These are phyloP conservation scores for Rhabdophis nuchalis DNA, from an alignment of 2,797 vertebrate species.

Conservation along the genomic window DNA sequence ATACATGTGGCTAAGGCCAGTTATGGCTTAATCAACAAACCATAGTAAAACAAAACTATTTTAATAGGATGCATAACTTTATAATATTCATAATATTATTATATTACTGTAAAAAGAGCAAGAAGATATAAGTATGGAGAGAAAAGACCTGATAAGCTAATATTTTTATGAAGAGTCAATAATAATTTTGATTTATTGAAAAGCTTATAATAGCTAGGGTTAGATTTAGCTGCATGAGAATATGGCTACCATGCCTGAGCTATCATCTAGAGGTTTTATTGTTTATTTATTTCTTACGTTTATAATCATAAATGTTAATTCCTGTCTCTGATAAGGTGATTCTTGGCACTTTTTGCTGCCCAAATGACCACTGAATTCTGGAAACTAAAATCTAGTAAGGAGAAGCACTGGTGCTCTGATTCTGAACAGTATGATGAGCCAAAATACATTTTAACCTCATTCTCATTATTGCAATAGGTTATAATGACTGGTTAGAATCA, in stretches of 20 bases:
- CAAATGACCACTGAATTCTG: not conserved
- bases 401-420: not conserved
- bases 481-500: not conserved
- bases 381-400: not conserved
- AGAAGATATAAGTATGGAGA: not conserved
- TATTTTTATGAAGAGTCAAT: not conserved
- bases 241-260: not conserved
- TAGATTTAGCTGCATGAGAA: not conserved
- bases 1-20: not conserved
- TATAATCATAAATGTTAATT: too few relatives aligned
- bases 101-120: not conserved
- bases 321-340: too few relatives aligned
- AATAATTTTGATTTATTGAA: not conserved
- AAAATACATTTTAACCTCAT: not conserved
- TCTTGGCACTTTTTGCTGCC: not conserved
- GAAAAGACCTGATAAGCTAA: not conserved
- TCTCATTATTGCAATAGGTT: not conserved
- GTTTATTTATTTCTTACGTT: too few relatives aligned
- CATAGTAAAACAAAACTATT: not conserved
- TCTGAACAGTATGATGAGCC: not conserved
- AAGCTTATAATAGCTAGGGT: not conserved
- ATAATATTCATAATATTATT: not conserved
- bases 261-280: not conserved
- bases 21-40: not conserved
- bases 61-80: not conserved